A percentile compares a stretch with the other conserved stretches of the same genome.
These are phyloP conservation scores for Kryptolebias marmoratus DNA, from an alignment of 2,113 vertebrate genomes.

Conservation along the genomic window DNA sequence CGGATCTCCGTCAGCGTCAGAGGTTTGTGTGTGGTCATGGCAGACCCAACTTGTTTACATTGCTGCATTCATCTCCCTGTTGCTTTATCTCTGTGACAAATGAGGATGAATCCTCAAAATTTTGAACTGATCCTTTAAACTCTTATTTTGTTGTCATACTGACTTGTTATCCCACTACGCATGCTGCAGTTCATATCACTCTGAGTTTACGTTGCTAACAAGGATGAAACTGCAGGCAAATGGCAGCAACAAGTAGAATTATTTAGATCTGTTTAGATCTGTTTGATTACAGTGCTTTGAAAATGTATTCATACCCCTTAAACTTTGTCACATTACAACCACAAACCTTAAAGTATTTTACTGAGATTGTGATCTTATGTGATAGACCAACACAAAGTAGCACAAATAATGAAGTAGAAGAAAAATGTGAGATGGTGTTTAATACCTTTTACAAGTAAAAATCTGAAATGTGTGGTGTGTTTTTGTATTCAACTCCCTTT, in stretches of 20 bases:
- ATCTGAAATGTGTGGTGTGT: too few species aligned
- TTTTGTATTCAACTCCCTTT: too few species aligned
- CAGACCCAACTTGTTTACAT: slow-evolving; percentile 41
- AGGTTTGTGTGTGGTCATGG: slow-evolving; percentile 64
- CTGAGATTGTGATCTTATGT: too few species aligned
- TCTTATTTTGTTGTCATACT: slow-evolving; percentile 11
- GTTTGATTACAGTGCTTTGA: slow-evolving; percentile 44
- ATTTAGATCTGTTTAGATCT: slow-evolving; percentile 59
- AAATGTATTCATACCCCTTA: too few species aligned
- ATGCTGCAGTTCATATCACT: neutral
- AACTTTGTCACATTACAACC: too few species aligned
- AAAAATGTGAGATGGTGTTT: too few species aligned
- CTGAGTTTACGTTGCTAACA: too few species aligned
- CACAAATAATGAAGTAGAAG: too few species aligned
- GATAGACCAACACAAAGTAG: too few species aligned
- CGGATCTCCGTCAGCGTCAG: slow-evolving; percentile 26
- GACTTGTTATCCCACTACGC: neutral
- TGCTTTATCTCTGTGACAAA: slow-evolving; percentile 28
- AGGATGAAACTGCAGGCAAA: neutral
- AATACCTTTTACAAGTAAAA: too few species aligned
- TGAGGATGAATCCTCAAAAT: slow-evolving; percentile 24
- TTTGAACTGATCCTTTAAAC: slow-evolving; percentile 4
- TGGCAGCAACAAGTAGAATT: slow-evolving; percentile 21
- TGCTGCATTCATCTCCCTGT: slow-evolving; percentile 49
- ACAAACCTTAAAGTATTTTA: too few species aligned